Conservation (phyloP, 1,140 invertebrate species). For the Bombyx mandarina region DNA sequence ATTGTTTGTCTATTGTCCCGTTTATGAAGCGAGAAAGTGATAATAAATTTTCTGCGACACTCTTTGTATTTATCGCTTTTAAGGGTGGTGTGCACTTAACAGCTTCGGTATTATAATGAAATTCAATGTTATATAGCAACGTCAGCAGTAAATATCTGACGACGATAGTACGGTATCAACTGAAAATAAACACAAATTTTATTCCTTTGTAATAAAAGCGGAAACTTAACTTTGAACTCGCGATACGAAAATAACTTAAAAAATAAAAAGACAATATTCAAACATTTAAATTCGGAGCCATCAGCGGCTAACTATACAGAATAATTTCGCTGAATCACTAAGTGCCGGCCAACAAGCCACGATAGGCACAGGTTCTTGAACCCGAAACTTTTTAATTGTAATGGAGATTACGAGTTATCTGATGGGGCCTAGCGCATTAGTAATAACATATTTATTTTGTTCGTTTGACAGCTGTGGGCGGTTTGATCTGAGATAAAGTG, state of each 20-base stretch:
- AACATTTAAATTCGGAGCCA: no score
- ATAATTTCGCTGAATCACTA: constrained; percentile 34
- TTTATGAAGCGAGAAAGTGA: constrained; percentile 48
- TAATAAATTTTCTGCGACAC: constrained; percentile 19
- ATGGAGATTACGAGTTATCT: constrained; percentile 61
- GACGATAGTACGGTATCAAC: no score
- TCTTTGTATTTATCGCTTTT: constrained; percentile 14
- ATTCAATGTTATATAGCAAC: background rate
- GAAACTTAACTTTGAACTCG: background rate
- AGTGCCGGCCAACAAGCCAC: constrained; percentile 11
- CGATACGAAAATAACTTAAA: no score
- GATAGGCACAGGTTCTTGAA: constrained; percentile 20
- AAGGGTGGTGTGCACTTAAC: constrained; percentile 10
- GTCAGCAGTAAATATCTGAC: no score
- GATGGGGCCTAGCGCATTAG: constrained; percentile 52
- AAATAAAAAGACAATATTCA: no score
- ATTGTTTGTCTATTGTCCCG: constrained; percentile 61
- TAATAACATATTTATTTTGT: constrained; percentile 68
- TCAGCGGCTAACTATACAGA: no score
- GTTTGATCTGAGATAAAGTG: constrained; percentile 43
- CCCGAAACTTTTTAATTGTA: constrained; percentile 59
- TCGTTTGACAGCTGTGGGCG: constrained; percentile 62
- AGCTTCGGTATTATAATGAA: background rate
- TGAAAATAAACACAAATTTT: background rate
- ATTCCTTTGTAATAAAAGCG: background rate